Evolutionary conservation across 2,797 vertebrate genomes (phyloP).

Genomic region (Chlorospingus flavigularis): DNA sequence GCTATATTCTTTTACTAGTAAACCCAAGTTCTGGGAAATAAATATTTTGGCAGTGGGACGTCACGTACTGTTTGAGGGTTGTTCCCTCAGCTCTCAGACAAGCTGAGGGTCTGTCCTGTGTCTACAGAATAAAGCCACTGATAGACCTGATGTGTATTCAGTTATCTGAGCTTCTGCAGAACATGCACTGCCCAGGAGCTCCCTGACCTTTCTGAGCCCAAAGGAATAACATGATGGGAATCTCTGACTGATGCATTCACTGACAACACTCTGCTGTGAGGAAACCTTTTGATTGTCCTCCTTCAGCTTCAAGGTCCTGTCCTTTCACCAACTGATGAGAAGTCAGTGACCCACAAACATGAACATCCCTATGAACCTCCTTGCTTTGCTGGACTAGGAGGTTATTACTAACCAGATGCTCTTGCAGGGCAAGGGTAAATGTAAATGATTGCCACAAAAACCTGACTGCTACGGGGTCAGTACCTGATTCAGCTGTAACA

Average conservation of each 20-base stretch:
- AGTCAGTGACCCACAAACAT: background rate
- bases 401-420: background rate
- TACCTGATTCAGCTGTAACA: background rate
- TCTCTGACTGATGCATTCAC: background rate
- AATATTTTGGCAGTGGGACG: background rate
- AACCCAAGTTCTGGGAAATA: background rate
- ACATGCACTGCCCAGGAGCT: background rate
- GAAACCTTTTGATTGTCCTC: background rate
- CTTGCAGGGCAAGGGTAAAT: background rate
- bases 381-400: background rate
- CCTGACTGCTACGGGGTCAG: rapidly evolving
- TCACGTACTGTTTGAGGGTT: background rate
- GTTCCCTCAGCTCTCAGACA: background rate
- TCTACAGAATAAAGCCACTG: background rate
- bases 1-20: background rate
- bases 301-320: background rate
- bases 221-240: rapidly evolving
- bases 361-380: background rate
- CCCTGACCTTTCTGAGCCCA: background rate
- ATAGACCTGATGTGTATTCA: background rate
- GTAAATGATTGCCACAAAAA: background rate
- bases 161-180: background rate
- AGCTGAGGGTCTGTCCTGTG: background rate
- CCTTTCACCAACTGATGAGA: background rate
- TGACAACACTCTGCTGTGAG: background rate